Evolutionary conservation across 2,113 vertebrate species (phyloP).

Genomic region (Trochalopteron elliotii): DNA sequence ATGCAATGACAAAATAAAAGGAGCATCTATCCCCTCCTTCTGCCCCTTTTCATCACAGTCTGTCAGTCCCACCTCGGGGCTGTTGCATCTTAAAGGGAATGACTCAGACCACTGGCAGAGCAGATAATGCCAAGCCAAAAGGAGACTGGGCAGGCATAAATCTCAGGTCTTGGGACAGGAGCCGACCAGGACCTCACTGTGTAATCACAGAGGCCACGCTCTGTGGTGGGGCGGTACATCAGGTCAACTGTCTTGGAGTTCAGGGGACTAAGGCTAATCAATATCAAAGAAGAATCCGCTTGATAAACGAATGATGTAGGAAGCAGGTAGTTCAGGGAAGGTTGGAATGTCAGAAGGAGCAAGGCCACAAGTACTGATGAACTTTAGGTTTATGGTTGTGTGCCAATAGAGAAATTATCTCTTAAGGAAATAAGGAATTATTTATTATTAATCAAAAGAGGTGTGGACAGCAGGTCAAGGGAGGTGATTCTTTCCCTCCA

Average conservation of each 20-base stretch:
- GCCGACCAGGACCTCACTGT: neutral
- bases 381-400: neutral
- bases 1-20: constrained; percentile 44
- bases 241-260: neutral
- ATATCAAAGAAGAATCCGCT: neutral
- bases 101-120: constrained; percentile 27
- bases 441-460: neutral
- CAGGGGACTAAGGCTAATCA: neutral
- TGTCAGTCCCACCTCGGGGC: neutral
- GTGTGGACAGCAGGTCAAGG: neutral
- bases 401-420: neutral
- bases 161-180: neutral
- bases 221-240: neutral
- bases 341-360: neutral
- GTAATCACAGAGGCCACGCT: neutral
- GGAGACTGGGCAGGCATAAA: neutral
- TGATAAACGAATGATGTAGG: neutral
- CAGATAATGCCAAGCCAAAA: constrained; percentile 29
- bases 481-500: neutral
- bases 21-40: constrained; percentile 9
- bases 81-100: neutral
- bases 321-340: neutral
- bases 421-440: neutral
- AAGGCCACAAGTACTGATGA: neutral
- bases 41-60: constrained; percentile 28